Evolutionary conservation across 1,140 invertebrate genomes (phyloP), one percentile per base, ranked within the genome.

Genomic region (Steinernema feltiae): DNA sequence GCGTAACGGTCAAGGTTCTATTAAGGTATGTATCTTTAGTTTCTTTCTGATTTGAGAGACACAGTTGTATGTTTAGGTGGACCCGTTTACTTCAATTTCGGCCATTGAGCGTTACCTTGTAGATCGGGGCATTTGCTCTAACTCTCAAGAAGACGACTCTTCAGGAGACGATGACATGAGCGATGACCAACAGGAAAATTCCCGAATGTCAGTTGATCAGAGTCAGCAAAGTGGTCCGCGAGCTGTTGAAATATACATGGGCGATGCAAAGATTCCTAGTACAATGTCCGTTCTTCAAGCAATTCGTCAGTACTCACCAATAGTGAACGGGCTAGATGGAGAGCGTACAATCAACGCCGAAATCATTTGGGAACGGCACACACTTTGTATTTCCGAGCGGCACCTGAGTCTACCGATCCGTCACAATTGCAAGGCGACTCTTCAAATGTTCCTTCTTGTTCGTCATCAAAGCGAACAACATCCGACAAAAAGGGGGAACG

Each of bases 201-300:
- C 32, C 32, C 35, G 76, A 48, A 18, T 32, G 48, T 32, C 63
- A 53, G 21, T 27, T 46, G 15, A 35, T 15, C 27, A 30, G 31
- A 21, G 48, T 41, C 18, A 70, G 71, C 29, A 0, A 24, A 1
- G 31, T 48, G 0, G 53, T 48, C 30, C 69, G n/a, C 46, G 72
- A 70, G 35, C 35, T n/a, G 30, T 99, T 71, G 95, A 99, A 87
- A 97, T 99, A 87, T 89, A 98, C 74, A 97, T 99, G 78, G 94
- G 93, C 2, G 94, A 98, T 80, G 91, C 93, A 78, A 90, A 95
- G 35, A 87, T 99, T 81, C 95, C 97, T 24, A 97, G 98, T 85
- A 97, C 97, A 86, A 98, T 98, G 94, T 98, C 96, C 2, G 46
- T 99, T 69, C 98, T 98, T 89, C 95, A 99, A 88, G 95, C 96